phyloP scores from a whole-genome alignment of 2,888 invertebrate genomes.

The Plutella xylostella region DNA sequence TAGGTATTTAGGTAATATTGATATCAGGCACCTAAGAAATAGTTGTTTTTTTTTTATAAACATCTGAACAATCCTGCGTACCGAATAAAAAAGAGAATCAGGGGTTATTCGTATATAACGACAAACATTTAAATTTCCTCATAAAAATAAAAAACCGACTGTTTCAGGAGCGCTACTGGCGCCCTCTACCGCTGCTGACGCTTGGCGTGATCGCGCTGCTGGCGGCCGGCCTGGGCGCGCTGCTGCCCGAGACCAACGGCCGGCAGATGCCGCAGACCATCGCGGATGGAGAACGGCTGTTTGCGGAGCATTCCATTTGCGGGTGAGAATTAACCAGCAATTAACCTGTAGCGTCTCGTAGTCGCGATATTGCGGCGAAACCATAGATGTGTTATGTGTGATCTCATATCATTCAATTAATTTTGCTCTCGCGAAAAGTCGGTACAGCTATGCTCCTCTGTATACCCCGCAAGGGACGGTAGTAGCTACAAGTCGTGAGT shows the following conservation, averaged over 20 bases:
- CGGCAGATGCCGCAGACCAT: slow-evolving; percentile 51
- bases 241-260: slow-evolving; percentile 50
- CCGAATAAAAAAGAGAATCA: too few relatives aligned
- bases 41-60: too few relatives aligned
- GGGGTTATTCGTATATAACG: too few relatives aligned
- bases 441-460: too few relatives aligned
- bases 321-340: slow-evolving; percentile 26
- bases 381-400: neutral
- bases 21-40: too few relatives aligned
- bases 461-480: neutral
- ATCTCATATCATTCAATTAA: neutral
- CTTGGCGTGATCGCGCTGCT: slow-evolving; percentile 35
- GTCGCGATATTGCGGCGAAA: neutral
- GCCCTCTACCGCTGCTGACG: slow-evolving; percentile 38
- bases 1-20: too few relatives aligned
- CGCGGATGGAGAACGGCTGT: slow-evolving; percentile 44
- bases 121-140: too few relatives aligned
- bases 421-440: too few relatives aligned
- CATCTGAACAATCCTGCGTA: too few relatives aligned
- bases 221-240: slow-evolving; percentile 30
- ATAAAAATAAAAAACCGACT: too few relatives aligned
- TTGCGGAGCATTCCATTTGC: slow-evolving; percentile 35
- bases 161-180: slow-evolving; percentile 45
- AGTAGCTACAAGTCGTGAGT: neutral
- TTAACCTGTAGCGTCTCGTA: neutral